A percentile compares a stretch with the other conserved stretches of the same genome.
These are phyloP conservation scores for Stomatorhinus ivindoensis DNA, from an alignment of 2,113 vertebrate genomes.

Conservation along the genomic window DNA sequence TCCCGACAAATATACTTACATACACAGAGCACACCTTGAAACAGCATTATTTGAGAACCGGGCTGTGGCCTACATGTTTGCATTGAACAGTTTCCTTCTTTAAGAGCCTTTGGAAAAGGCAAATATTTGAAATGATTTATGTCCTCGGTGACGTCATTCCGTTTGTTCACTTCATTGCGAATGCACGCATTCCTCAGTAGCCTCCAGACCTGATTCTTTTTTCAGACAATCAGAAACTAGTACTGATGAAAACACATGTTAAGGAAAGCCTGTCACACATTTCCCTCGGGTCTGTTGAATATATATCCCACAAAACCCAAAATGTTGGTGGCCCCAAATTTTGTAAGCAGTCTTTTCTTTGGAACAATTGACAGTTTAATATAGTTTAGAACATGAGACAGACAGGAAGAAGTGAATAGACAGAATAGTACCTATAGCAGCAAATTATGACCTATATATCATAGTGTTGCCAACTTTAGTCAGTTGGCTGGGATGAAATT, in stretches of 20 bases:
- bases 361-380: neutral
- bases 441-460: neutral
- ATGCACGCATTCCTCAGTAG: neutral
- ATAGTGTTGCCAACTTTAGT: neutral
- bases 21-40: slow-evolving; percentile 12
- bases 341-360: neutral
- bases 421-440: neutral
- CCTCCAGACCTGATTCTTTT: neutral
- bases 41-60: slow-evolving; percentile 38
- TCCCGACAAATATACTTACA: neutral
- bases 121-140: slow-evolving; percentile 9
- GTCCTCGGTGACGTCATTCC: neutral
- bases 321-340: neutral
- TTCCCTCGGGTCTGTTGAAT: neutral
- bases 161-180: neutral
- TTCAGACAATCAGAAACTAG: neutral
- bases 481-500: neutral
- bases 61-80: slow-evolving; percentile 35
- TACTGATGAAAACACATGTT: neutral
- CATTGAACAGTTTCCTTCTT: slow-evolving; percentile 15
- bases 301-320: neutral
- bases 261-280: neutral
- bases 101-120: slow-evolving; percentile 24
- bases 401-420: neutral
- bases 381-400: neutral